A percentile compares a stretch with the other conserved stretches of the same genome.
Evolutionary conservation across 53 echinoderm and acorn worm genomes (phyloP).

Genomic region (Crossaster papposus): DNA sequence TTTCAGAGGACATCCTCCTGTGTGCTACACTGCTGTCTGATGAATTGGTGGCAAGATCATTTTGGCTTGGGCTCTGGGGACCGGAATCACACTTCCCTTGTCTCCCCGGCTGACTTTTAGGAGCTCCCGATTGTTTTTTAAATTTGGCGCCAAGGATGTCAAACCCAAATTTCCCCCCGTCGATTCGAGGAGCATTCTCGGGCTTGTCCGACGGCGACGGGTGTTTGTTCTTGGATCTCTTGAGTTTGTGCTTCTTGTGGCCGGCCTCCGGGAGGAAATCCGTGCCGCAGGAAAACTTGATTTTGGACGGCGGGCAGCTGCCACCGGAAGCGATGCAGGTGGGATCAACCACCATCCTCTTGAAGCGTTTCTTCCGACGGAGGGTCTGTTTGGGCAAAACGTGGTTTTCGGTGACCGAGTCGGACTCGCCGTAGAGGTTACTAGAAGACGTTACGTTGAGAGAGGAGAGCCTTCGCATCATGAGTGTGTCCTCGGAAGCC

Average conservation of each 20-base stretch:
- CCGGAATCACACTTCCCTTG: constrained; percentile 45
- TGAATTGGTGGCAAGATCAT: constrained; percentile 43
- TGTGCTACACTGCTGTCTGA: constrained; percentile 48
- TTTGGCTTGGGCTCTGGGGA: constrained; percentile 57
- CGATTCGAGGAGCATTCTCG: constrained; percentile 34
- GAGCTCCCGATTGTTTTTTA: constrained; percentile 12
- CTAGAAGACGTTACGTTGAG: constrained; percentile 95
- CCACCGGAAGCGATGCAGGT: constrained; percentile 37
- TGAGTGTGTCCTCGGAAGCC: constrained; percentile 78
- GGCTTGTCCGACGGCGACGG: constrained; percentile 59
- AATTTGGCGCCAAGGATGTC: constrained; percentile 61
- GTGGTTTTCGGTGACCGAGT: constrained; percentile 89
- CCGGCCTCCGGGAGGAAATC: constrained; percentile 76
- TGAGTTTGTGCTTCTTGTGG: constrained; percentile 77
- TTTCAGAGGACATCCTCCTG: constrained; percentile 42
- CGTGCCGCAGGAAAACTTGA: constrained; percentile 64
- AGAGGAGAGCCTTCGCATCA: constrained; percentile 91
- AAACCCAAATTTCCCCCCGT: constrained; percentile 68
- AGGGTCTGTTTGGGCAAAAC: constrained; percentile 72
- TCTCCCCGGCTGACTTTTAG: constrained; percentile 9
- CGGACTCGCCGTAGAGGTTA: constrained; percentile 96
- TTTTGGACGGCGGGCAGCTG: constrained; percentile 39
- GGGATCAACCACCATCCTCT: constrained; percentile 82
- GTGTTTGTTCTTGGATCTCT: constrained; percentile 64
- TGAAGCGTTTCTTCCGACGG: constrained; percentile 80